phyloP scores from a whole-genome alignment of 1,140 invertebrate genomes.

The Philaenus spumarius region DNA sequence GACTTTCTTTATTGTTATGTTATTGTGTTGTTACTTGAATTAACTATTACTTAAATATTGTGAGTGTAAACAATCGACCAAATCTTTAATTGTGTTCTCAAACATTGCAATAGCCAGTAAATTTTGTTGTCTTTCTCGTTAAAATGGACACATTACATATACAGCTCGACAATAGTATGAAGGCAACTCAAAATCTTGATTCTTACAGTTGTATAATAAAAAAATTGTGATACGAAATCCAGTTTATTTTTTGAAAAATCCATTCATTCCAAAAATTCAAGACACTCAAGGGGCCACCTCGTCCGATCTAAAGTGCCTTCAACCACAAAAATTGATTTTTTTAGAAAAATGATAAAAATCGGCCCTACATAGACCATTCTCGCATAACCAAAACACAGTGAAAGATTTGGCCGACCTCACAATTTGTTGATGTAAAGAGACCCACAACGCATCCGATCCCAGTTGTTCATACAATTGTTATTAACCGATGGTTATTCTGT shows the following conservation, averaged over 20 bases:
- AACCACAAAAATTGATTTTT: slow-evolving; percentile 36
- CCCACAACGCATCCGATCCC: slow-evolving; percentile 29
- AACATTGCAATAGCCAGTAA: slow-evolving; percentile 23
- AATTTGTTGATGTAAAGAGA: slow-evolving; percentile 25
- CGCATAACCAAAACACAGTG: slow-evolving; percentile 33
- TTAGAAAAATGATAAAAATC: slow-evolving; percentile 31
- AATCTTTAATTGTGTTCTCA: slow-evolving; percentile 24
- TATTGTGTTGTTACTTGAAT: slow-evolving; percentile 12
- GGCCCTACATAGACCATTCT: slow-evolving; percentile 35
- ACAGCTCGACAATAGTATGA: slow-evolving; percentile 34
- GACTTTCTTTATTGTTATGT: slow-evolving; percentile 18
- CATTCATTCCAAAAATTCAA: slow-evolving; percentile 31
- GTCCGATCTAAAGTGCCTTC: slow-evolving; percentile 37
- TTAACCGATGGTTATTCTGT: slow-evolving; percentile 30
- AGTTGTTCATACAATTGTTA: slow-evolving; percentile 31
- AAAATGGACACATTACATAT: slow-evolving; percentile 26
- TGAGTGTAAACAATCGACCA: slow-evolving; percentile 12
- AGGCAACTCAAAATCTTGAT: slow-evolving; percentile 34
- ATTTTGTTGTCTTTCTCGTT: slow-evolving; percentile 22
- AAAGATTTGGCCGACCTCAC: slow-evolving; percentile 21
- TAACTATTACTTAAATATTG: slow-evolving; percentile 15
- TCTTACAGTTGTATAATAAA: slow-evolving; percentile 24
- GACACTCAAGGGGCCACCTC: slow-evolving; percentile 28
- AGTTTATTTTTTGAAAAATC: slow-evolving; percentile 30
- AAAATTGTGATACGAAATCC: slow-evolving; percentile 29